These are phyloP conservation scores for Platerodrilus igneus DNA, from an alignment of 2,888 invertebrate species.

Conservation along the genomic window DNA sequence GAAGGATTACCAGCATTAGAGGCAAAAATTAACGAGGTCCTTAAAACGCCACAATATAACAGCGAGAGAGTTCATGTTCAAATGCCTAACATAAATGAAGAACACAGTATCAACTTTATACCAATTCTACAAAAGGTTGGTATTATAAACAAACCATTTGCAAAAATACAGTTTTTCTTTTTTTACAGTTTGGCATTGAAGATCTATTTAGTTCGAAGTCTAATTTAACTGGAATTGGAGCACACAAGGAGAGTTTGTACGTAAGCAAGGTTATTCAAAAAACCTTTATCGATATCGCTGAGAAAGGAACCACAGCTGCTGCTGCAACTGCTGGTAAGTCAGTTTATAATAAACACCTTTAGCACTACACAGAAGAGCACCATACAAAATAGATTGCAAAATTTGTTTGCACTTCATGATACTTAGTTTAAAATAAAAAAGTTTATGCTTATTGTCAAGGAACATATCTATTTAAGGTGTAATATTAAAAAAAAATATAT, in stretches of 20 bases:
- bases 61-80: slow-evolving; percentile 18
- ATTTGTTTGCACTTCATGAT: no score
- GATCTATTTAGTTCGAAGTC: slow-evolving; percentile 15
- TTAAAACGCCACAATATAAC: slow-evolving; percentile 14
- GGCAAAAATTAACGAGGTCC: slow-evolving; percentile 13
- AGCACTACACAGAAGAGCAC: no score
- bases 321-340: slow-evolving; percentile 41
- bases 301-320: slow-evolving; percentile 43
- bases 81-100: slow-evolving; percentile 27
- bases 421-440: no score
- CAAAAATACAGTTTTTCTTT: slow-evolving; percentile 28
- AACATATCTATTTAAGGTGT: no score
- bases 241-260: slow-evolving; percentile 26
- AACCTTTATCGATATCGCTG: slow-evolving; percentile 42
- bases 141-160: no score
- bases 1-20: slow-evolving; percentile 23
- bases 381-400: no score
- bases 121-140: slow-evolving; percentile 58
- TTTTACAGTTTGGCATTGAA: slow-evolving; percentile 27
- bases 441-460: no score
- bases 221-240: slow-evolving; percentile 37
- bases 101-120: slow-evolving; percentile 47
- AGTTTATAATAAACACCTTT: slow-evolving; percentile 17
- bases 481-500: no score
- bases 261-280: slow-evolving; percentile 41